A percentile compares a stretch with the other conserved stretches of the same genome.
Evolutionary conservation across 2,113 vertebrate genomes (phyloP).

Genomic region (Triplophysa rosa): DNA sequence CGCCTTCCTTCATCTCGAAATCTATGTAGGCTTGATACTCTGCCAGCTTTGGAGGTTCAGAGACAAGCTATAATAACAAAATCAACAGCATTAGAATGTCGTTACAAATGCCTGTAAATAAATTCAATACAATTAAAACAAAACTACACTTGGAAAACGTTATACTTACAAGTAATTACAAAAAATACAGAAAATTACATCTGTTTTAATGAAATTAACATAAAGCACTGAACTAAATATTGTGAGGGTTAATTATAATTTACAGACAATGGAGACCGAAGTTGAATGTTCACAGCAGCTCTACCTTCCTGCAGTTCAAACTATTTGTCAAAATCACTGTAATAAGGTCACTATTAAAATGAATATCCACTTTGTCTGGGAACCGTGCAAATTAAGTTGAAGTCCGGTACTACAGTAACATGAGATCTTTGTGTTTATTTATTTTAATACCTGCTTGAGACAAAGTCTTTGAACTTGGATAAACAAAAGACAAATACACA

Average conservation of each 20-base stretch:
- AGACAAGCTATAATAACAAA: conserved; percentile 75
- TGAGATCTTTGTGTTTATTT: too few species aligned
- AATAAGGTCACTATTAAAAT: background rate
- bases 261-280: background rate
- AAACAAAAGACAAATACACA: too few species aligned
- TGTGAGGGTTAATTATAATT: background rate
- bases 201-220: background rate
- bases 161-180: too few species aligned
- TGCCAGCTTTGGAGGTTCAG: conserved; percentile 87
- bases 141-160: background rate
- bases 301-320: background rate
- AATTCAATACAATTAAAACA: background rate
- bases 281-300: background rate
- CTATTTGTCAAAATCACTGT: background rate
- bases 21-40: conserved; percentile 95
- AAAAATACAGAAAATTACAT: background rate
- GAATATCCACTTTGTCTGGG: background rate
- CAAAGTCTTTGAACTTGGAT: too few species aligned
- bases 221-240: conserved; percentile 3
- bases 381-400: background rate
- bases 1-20: conserved; percentile 88
- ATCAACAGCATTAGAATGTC: background rate
- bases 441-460: too few species aligned
- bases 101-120: background rate
- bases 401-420: too few species aligned